Evolutionary conservation across 2,888 invertebrate species (phyloP).

Genomic region (Torymus texanus): DNA sequence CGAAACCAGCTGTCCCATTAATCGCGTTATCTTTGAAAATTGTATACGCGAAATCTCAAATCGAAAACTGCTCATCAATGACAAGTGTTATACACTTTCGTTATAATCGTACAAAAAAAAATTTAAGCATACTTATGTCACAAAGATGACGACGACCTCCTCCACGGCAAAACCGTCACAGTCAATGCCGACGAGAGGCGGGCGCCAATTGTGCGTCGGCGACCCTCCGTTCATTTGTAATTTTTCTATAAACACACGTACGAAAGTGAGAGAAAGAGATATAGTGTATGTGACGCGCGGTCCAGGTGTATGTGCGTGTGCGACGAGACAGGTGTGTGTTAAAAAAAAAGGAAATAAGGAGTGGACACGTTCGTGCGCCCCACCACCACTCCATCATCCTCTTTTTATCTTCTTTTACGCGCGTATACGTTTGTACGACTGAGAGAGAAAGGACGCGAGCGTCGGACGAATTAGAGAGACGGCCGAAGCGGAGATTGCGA

Average conservation of each 20-base stretch:
- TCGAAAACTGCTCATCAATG: no score
- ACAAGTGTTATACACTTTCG: no score
- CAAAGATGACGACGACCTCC: no score
- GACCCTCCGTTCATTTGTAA: slow-evolving; percentile 49
- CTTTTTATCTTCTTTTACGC: slow-evolving; percentile 25
- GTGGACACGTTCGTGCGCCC: slow-evolving; percentile 12
- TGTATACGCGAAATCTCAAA: no score
- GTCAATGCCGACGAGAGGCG: not conserved
- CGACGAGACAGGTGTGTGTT: slow-evolving; percentile 18
- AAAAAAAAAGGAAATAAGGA: slow-evolving; percentile 18
- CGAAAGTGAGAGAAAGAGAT: slow-evolving; percentile 9
- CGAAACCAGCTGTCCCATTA: no score
- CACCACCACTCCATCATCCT: slow-evolving; percentile 14
- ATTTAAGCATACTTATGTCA: no score
- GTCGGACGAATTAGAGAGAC: slow-evolving; percentile 30
- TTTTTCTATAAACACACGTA: slow-evolving; percentile 43
- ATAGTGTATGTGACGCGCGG: not conserved
- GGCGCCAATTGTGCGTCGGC: not conserved
- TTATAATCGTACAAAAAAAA: no score
- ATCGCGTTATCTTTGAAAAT: no score
- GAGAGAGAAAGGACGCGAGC: slow-evolving; percentile 11
- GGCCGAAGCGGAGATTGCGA: slow-evolving; percentile 23
- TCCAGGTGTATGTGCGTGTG: slow-evolving; percentile 33
- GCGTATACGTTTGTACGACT: slow-evolving; percentile 35
- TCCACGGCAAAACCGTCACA: no score